Conservation (phyloP, 2,888 invertebrate genomes). For the Pecten maximus region DNA sequence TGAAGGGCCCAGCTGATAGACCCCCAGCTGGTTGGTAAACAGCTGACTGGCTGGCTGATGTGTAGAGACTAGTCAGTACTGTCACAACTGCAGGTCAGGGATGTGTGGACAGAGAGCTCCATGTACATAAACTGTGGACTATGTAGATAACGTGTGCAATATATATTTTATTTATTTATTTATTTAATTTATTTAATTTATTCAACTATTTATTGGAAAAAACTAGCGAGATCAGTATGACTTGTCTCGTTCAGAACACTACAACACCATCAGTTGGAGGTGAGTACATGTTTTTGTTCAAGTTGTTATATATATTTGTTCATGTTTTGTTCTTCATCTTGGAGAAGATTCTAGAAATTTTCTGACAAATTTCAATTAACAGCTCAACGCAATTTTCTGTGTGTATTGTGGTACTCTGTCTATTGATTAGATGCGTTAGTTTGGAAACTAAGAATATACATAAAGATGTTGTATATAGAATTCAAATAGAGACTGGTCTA, state of each 20-base stretch:
- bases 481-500: too few relatives aligned
- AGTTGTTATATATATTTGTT: background rate
- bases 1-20: background rate
- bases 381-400: too few relatives aligned
- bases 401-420: too few relatives aligned
- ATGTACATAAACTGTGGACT: background rate
- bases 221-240: background rate
- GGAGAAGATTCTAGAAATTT: background rate
- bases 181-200: constrained; percentile 31
- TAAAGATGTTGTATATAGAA: too few relatives aligned
- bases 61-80: background rate
- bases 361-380: too few relatives aligned
- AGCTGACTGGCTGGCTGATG: constrained; percentile 9
- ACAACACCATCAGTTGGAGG: constrained; percentile 23
- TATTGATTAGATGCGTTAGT: too few relatives aligned
- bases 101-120: constrained; percentile 4
- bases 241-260: constrained; percentile 16
- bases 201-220: constrained; percentile 18
- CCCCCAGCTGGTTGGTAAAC: constrained; percentile 24
- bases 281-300: background rate
- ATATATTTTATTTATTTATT: constrained; percentile 31
- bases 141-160: constrained; percentile 17
- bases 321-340: background rate
- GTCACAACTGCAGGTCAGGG: background rate
- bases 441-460: too few relatives aligned